Conservation (phyloP, 2,888 invertebrate species). For the Actias luna region DNA sequence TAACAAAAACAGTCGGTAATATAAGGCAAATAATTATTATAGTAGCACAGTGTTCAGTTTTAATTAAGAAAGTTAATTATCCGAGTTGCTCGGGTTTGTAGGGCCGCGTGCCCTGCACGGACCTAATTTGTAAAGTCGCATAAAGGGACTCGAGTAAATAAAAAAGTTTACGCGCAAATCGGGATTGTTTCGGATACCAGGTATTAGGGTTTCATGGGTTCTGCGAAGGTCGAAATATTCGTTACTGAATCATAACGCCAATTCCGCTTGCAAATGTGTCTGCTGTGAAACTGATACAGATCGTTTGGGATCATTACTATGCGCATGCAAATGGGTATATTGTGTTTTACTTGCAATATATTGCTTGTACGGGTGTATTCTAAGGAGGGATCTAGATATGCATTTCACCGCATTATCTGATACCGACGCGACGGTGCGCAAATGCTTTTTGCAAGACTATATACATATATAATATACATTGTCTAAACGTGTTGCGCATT, state of each 20-base stretch:
- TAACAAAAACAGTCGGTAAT: background rate
- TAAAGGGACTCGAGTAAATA: constrained; percentile 11
- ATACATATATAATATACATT: no score
- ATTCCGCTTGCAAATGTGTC: background rate
- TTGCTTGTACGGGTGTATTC: background rate
- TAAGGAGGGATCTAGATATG: background rate
- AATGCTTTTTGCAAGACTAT: constrained; percentile 13
- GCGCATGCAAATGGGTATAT: background rate
- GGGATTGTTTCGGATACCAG: background rate
- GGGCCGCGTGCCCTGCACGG: constrained; percentile 17
- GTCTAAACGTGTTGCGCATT: constrained; percentile 14
- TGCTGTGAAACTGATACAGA: background rate
- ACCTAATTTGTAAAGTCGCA: constrained; percentile 8
- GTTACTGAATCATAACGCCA: background rate
- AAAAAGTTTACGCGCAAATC: constrained; percentile 14
- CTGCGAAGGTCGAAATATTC: background rate
- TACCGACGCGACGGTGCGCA: constrained; percentile 14
- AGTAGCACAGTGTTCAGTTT: constrained; percentile 26
- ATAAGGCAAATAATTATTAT: constrained; percentile 17
- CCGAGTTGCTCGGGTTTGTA: constrained; percentile 20
- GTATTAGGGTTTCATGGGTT: background rate
- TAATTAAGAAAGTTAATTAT: constrained; percentile 39
- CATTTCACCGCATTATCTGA: constrained; percentile 15
- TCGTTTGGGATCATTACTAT: background rate
- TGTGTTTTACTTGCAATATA: background rate